phyloP scores from a whole-genome alignment of 2,113 vertebrate species.

The Phyllostomus hastatus region DNA sequence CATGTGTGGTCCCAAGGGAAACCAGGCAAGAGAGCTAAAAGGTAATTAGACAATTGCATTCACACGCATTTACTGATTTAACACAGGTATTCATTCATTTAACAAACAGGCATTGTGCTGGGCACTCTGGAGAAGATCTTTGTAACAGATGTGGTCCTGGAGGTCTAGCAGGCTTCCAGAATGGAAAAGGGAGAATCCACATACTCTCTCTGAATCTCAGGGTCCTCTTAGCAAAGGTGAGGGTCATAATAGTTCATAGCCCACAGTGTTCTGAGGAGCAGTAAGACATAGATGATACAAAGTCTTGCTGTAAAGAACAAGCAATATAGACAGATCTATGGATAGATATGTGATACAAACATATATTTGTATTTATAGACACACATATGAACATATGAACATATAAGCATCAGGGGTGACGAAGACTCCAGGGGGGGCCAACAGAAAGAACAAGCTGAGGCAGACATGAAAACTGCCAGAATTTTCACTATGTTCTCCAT shows the following conservation, averaged over 20 bases:
- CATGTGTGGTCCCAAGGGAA: background rate
- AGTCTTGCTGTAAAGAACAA: background rate
- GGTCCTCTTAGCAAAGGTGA: background rate
- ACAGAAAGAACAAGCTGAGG: background rate
- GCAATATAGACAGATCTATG: background rate
- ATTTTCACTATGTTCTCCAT: background rate
- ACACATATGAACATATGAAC: background rate
- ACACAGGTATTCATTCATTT: background rate
- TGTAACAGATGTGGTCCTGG: background rate
- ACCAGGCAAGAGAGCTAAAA: background rate
- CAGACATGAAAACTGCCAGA: background rate
- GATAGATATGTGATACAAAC: background rate
- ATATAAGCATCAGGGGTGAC: background rate
- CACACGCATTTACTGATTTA: accelerated
- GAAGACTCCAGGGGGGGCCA: background rate
- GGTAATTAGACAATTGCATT: background rate
- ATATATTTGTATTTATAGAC: background rate
- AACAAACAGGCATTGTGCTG: background rate
- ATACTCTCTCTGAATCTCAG: background rate
- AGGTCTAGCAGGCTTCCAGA: background rate
- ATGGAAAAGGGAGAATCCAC: background rate
- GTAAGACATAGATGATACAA: background rate
- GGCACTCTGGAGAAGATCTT: background rate
- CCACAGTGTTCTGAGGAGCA: background rate
- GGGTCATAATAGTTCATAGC: background rate